These are phyloP conservation scores for Heteromormyrus szaboi DNA, from an alignment of 2,797 vertebrate genomes.

Conservation along the genomic window DNA sequence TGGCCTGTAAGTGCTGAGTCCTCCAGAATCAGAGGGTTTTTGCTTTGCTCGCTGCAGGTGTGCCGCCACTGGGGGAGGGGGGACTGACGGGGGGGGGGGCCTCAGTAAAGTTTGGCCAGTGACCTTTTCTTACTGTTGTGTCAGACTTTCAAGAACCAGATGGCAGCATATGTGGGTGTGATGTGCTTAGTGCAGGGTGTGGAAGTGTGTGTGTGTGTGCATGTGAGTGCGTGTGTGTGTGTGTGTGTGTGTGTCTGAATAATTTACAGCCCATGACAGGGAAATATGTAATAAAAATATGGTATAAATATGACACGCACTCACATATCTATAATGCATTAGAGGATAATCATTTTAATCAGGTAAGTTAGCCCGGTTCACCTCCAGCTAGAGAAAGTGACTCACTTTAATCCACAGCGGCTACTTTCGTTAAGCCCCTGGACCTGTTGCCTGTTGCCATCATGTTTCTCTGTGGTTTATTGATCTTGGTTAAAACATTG, in stretches of 20 bases:
- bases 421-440: not conserved
- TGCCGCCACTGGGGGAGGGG: not conserved
- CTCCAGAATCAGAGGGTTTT: not conserved
- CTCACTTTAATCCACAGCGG: not conserved
- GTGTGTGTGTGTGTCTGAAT: not conserved
- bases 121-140: conserved; percentile 20
- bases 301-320: not conserved
- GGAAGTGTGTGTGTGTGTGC: not conserved
- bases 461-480: not conserved
- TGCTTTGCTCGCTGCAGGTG: conserved; percentile 19
- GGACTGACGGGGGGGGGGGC: no score
- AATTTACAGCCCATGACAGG: not conserved
- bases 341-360: not conserved
- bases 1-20: not conserved
- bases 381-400: not conserved
- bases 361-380: not conserved
- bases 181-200: not conserved
- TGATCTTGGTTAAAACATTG: not conserved
- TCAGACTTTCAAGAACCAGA: conserved; percentile 8
- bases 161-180: not conserved
- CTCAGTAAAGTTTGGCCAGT: conserved; percentile 15
- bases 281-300: not conserved
- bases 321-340: not conserved
- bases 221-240: not conserved
- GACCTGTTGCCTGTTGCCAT: not conserved